Percentiles rank a stretch among this genome's conserved stretches.
Evolutionary conservation across 2,113 vertebrate species (phyloP).

Genomic region (Festucalex cinctus): DNA sequence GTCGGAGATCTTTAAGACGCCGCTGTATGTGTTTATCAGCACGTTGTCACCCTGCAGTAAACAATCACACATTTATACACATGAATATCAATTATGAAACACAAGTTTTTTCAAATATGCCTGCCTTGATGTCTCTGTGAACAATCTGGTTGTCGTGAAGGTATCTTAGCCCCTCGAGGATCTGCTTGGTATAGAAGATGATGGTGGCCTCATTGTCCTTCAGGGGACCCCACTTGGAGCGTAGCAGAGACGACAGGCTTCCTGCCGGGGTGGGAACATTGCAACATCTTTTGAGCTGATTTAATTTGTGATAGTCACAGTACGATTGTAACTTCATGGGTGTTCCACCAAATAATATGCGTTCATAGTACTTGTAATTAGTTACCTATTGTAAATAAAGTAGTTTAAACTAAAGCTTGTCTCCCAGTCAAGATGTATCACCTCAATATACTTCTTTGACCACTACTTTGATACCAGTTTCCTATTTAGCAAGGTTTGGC

Average conservation of each 20-base stretch:
- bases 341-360: too few relatives aligned
- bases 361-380: too few relatives aligned
- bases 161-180: constrained; percentile 85
- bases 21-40: constrained; percentile 90
- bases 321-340: too few relatives aligned
- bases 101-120: not conserved
- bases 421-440: too few relatives aligned
- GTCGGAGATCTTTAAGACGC: constrained; percentile 91
- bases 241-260: constrained; percentile 85
- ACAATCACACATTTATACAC: constrained; percentile 1
- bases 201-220: constrained; percentile 90
- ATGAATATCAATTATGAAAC: not conserved
- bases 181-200: constrained; percentile 89
- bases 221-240: constrained; percentile 89
- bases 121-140: constrained; percentile 90
- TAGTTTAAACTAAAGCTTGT: too few relatives aligned
- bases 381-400: too few relatives aligned
- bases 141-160: constrained; percentile 91
- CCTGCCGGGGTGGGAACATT: constrained; percentile 58
- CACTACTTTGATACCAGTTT: too few relatives aligned
- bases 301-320: not conserved
- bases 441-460: too few relatives aligned
- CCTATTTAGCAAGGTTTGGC: too few relatives aligned
- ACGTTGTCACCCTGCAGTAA: constrained; percentile 85
- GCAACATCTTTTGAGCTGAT: not conserved